A percentile compares a stretch with the other conserved stretches of the same genome.
These are phyloP conservation scores for Chloropsis hardwickii DNA, from an alignment of 2,113 vertebrate genomes.

Conservation along the genomic window DNA sequence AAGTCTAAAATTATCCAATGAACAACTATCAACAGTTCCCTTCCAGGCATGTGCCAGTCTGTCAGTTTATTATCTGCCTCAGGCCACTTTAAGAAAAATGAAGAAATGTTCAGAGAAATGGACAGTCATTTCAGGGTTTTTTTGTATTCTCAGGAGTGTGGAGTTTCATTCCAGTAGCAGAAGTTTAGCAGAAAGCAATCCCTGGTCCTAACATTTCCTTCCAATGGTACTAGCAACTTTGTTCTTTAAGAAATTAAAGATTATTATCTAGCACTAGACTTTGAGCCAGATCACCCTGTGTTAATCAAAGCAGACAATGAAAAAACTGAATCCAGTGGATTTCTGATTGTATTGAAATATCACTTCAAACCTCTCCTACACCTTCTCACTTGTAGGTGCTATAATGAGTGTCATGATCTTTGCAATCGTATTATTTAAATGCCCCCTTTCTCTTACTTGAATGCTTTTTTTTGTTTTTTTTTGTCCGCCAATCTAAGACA, in stretches of 20 bases:
- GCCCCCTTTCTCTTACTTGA: not conserved
- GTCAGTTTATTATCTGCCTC: not conserved
- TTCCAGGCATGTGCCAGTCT: not conserved
- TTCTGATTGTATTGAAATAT: not conserved
- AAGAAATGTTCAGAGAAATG: not conserved
- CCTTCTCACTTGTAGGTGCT: not conserved
- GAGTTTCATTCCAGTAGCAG: not conserved
- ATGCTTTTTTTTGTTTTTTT: not conserved
- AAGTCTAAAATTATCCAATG: not conserved
- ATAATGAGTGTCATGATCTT: not conserved
- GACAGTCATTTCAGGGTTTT: not conserved
- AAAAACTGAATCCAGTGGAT: not conserved
- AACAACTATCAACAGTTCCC: not conserved
- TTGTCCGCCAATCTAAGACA: not conserved
- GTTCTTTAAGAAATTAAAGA: not conserved
- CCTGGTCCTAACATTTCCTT: conserved; percentile 42
- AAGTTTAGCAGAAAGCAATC: not conserved
- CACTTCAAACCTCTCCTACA: not conserved
- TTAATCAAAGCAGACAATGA: not conserved
- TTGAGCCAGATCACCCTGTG: not conserved
- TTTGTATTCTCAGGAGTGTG: not conserved
- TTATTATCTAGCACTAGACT: not conserved
- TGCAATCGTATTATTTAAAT: not conserved
- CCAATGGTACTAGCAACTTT: not conserved
- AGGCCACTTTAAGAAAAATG: not conserved